Conservation (phyloP, 2,797 vertebrate species). For the Aphelocoma californica region DNA sequence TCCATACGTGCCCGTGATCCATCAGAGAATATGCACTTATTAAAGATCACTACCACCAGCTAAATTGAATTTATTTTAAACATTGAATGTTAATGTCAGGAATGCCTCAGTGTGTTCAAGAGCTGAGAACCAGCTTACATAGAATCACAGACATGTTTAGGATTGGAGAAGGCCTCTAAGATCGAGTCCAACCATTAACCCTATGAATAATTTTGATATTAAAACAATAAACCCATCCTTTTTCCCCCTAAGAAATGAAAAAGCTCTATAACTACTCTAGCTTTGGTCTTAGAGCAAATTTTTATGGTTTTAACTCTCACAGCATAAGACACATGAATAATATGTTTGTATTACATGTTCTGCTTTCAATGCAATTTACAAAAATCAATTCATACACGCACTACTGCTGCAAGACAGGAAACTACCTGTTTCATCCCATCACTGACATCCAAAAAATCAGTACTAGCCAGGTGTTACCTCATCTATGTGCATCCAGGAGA, state of each 20-base stretch:
- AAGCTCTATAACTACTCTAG: not conserved
- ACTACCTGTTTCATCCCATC: not conserved
- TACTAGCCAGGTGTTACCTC: not conserved
- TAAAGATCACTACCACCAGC: not conserved
- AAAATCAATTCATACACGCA: not conserved
- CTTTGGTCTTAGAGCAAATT: not conserved
- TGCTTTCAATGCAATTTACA: not conserved
- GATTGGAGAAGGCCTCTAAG: not conserved
- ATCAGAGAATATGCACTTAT: not conserved
- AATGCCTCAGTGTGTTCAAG: not conserved
- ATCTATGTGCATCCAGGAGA: not conserved
- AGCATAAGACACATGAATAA: not conserved
- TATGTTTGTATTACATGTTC: not conserved
- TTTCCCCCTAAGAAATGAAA: not conserved
- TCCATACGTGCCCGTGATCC: not conserved
- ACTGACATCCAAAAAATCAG: not conserved
- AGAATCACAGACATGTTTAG: not conserved
- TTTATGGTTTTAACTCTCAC: not conserved
- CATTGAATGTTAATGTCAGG: not conserved
- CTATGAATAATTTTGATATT: not conserved
- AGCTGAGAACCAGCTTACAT: not conserved
- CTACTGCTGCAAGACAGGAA: not conserved
- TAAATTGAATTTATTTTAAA: not conserved
- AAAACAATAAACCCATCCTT: not conserved
- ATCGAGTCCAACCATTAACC: accelerated